Percentiles rank a stretch among this genome's conserved stretches.
These are phyloP conservation scores for Xestoiulus laeticollis DNA, from an alignment of 2,888 invertebrate species.

Conservation along the genomic window DNA sequence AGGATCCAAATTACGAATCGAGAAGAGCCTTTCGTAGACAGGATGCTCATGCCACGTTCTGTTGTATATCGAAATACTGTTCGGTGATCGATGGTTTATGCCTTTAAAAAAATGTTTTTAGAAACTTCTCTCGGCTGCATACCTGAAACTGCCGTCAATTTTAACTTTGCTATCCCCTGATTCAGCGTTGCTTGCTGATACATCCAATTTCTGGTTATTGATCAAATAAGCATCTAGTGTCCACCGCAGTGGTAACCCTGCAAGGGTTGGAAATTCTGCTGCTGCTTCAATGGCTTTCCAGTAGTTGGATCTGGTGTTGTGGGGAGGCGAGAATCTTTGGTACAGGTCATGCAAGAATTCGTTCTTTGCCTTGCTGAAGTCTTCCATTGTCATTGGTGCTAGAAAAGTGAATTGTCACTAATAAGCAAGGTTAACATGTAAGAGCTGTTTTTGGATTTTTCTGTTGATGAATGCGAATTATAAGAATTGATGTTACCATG, in stretches of 20 bases:
- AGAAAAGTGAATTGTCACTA: background rate
- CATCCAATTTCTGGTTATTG: background rate
- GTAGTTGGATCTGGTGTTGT: background rate
- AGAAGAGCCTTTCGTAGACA: too few relatives aligned
- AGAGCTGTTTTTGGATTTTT: too few relatives aligned
- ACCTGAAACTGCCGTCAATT: background rate
- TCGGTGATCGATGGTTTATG: too few relatives aligned
- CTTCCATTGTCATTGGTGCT: background rate
- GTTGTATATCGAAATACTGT: too few relatives aligned
- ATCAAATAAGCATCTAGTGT: conserved; percentile 9
- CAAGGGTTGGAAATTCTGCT: background rate
- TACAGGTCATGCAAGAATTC: background rate
- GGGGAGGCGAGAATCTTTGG: background rate
- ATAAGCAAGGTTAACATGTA: too few relatives aligned
- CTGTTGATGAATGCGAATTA: too few relatives aligned
- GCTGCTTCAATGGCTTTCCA: conserved; percentile 9
- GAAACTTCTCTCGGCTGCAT: background rate
- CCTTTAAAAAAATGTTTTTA: too few relatives aligned
- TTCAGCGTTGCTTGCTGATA: background rate
- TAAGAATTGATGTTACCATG: too few relatives aligned
- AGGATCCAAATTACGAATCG: too few relatives aligned
- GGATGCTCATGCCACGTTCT: too few relatives aligned
- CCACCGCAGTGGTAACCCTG: background rate
- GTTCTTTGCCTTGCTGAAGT: background rate
- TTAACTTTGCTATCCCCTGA: background rate